phyloP scores from a whole-genome alignment of 2,113 vertebrate genomes.

The Eptesicus fuscus region DNA sequence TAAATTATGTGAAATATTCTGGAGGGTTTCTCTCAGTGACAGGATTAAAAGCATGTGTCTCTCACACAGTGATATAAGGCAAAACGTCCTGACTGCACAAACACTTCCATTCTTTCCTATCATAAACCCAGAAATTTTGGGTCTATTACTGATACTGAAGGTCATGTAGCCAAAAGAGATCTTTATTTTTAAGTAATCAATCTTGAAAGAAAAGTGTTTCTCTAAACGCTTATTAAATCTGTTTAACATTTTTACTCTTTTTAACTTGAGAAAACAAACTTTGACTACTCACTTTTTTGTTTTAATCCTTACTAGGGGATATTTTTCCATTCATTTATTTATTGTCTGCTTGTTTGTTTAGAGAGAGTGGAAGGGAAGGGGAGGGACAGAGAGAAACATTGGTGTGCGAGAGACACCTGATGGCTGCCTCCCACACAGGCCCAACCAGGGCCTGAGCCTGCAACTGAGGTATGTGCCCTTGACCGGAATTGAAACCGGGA shows the following conservation, averaged over 20 bases:
- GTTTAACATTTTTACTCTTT: background rate
- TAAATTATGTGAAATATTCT: background rate
- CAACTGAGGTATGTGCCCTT: too few relatives aligned
- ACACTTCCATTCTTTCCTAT: background rate
- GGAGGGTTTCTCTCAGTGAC: background rate
- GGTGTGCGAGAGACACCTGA: too few relatives aligned
- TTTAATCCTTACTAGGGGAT: too few relatives aligned
- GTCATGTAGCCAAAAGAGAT: background rate
- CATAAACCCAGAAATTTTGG: background rate
- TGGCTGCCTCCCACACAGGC: too few relatives aligned
- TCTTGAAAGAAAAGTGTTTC: slow-evolving; percentile 12
- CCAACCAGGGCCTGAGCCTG: too few relatives aligned
- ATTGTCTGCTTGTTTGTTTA: too few relatives aligned
- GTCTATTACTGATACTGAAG: background rate
- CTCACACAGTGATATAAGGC: background rate
- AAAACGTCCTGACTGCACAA: background rate
- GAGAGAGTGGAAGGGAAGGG: too few relatives aligned
- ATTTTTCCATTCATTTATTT: too few relatives aligned
- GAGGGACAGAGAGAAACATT: too few relatives aligned
- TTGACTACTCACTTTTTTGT: background rate
- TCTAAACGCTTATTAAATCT: background rate
- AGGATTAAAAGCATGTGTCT: background rate
- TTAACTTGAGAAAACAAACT: background rate
- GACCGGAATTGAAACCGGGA: too few relatives aligned
- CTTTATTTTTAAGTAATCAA: background rate